These are phyloP conservation scores for Spodoptera picta DNA, from an alignment of 2,888 invertebrate genomes.

Conservation along the genomic window DNA sequence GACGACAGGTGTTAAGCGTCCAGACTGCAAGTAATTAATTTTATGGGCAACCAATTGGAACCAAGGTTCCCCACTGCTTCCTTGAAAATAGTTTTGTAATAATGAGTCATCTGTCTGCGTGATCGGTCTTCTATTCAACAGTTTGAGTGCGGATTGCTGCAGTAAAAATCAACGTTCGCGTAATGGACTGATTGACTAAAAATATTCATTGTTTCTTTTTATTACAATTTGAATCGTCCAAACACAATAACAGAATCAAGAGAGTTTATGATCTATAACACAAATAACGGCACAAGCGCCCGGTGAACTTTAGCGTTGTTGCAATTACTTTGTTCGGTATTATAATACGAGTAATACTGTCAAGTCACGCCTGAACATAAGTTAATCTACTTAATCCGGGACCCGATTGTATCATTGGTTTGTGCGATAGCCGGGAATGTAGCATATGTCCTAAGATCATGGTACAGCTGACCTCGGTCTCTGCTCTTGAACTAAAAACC, in stretches of 20 bases:
- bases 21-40: slow-evolving; percentile 30
- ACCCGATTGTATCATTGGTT: slow-evolving; percentile 21
- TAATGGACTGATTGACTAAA: too few species aligned
- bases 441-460: slow-evolving; percentile 51
- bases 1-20: slow-evolving; percentile 10
- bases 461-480: slow-evolving; percentile 65
- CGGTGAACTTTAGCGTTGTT: too few species aligned
- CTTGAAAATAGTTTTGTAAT: slow-evolving; percentile 3
- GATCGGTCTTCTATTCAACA: neutral
- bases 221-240: too few species aligned
- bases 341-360: neutral
- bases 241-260: too few species aligned
- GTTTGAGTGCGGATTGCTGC: neutral
- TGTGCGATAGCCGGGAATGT: slow-evolving; percentile 45
- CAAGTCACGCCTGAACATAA: slow-evolving; percentile 1
- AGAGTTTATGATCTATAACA: too few species aligned
- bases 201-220: too few species aligned
- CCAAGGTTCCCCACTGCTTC: slow-evolving; percentile 21
- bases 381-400: slow-evolving; percentile 2
- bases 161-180: too few species aligned
- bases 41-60: slow-evolving; percentile 17
- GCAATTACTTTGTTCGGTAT: too few species aligned
- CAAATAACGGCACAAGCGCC: too few species aligned
- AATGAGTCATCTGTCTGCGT: neutral
- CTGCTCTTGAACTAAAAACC: slow-evolving; percentile 84